Percentiles rank a stretch among this genome's conserved stretches.
Evolutionary conservation across 2,797 vertebrate genomes (phyloP).

Genomic region (Pseudopleuronectes americanus): DNA sequence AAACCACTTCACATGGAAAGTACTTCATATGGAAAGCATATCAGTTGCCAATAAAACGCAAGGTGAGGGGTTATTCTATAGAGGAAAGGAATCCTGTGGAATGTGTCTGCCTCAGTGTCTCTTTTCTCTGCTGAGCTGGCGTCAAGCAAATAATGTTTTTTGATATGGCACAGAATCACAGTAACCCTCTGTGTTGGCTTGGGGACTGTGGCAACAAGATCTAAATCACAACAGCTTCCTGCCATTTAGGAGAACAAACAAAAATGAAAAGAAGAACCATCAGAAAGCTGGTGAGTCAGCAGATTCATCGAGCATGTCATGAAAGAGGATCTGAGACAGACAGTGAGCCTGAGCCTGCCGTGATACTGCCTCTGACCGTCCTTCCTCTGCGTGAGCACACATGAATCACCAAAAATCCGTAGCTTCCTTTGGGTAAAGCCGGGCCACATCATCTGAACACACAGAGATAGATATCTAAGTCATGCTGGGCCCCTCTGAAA

Average conservation of each 20-base stretch:
- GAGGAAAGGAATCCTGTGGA: conserved; percentile 13
- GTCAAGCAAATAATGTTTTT: neutral
- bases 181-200: neutral
- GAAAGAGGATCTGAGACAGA: conserved; percentile 23
- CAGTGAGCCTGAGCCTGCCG: neutral
- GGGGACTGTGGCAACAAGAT: neutral
- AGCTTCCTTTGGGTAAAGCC: conserved; percentile 39
- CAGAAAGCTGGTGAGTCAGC: conserved; percentile 7
- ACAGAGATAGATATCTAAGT: conserved; percentile 17
- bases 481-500: conserved; percentile 14
- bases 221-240: conserved; percentile 50
- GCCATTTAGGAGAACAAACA: conserved; percentile 20
- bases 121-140: conserved; percentile 25
- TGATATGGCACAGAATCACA: neutral
- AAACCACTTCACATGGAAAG: conserved; percentile 19
- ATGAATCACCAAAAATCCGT: conserved; percentile 49
- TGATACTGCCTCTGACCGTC: conserved; percentile 18
- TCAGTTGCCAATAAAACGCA: conserved; percentile 16
- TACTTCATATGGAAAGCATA: conserved; percentile 57
- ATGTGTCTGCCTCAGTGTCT: neutral
- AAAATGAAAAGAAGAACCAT: conserved; percentile 27
- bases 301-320: neutral
- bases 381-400: conserved; percentile 31
- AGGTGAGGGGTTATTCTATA: conserved; percentile 8
- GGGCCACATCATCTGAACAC: conserved; percentile 47